Percentiles rank a stretch among this genome's conserved stretches.
Evolutionary conservation across 2,797 vertebrate species (phyloP).

Genomic region (Garrulus glandarius): DNA sequence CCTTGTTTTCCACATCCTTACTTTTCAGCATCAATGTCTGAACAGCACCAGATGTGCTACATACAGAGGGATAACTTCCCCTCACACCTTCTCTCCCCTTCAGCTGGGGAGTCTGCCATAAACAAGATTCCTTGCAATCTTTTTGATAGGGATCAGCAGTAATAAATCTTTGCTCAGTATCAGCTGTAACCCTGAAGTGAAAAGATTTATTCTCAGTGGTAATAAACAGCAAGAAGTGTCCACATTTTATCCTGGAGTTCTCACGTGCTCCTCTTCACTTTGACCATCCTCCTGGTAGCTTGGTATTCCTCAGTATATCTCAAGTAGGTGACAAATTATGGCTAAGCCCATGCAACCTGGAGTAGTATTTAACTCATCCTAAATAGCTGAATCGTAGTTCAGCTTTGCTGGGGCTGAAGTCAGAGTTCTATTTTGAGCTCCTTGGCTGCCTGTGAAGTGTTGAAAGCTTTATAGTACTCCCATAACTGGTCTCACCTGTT

Average conservation of each 20-base stretch:
- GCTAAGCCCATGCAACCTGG: not conserved
- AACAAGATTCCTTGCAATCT: not conserved
- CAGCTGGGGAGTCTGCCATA: not conserved
- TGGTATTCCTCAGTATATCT: not conserved
- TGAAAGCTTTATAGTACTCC: conserved; percentile 1
- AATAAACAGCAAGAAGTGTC: not conserved
- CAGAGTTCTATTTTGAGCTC: not conserved
- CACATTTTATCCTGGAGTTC: not conserved
- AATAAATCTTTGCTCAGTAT: not conserved
- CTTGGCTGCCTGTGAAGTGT: not conserved
- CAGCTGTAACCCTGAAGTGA: not conserved
- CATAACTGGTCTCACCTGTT: conserved; percentile 61
- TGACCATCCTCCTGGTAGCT: not conserved
- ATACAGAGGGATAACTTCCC: not conserved
- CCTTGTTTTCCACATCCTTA: not conserved
- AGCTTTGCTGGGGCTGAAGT: not conserved
- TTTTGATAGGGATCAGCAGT: not conserved
- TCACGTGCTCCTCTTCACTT: not conserved
- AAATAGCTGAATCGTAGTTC: not conserved
- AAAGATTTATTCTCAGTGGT: not conserved
- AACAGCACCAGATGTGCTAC: not conserved
- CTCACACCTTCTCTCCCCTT: not conserved
- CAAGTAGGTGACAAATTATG: conserved; percentile 33
- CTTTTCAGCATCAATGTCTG: not conserved
- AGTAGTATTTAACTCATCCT: conserved; percentile 21